Conservation (phyloP, 2,113 vertebrate genomes). For the Irena cyanogastra region DNA sequence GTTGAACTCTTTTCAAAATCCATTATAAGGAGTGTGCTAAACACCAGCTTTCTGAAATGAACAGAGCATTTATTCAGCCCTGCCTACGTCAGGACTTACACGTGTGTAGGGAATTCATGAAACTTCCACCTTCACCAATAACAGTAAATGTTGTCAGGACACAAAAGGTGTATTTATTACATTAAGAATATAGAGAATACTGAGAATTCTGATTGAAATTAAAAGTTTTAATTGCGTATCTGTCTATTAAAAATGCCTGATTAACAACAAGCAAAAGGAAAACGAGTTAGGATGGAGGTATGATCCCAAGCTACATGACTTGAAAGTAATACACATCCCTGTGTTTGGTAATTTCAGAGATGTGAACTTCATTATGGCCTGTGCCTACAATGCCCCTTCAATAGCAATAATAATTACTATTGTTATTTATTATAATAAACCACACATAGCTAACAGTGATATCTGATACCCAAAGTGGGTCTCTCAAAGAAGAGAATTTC, state of each 20-base stretch:
- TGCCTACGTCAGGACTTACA: neutral
- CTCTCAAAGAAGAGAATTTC: neutral
- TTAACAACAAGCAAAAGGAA: neutral
- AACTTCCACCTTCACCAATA: neutral
- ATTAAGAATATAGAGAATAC: neutral
- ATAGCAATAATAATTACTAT: neutral
- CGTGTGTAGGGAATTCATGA: neutral
- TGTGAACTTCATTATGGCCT: neutral
- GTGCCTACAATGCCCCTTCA: neutral
- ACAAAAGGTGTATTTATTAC: neutral
- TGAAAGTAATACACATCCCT: neutral
- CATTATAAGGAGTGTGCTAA: neutral
- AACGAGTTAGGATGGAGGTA: neutral
- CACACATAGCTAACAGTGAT: neutral
- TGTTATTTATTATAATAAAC: neutral
- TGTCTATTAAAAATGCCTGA: neutral
- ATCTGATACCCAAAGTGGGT: neutral
- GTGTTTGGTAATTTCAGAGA: neutral
- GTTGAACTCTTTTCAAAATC: constrained; percentile 46
- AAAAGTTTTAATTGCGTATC: neutral
- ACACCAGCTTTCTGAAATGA: neutral
- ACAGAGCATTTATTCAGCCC: neutral
- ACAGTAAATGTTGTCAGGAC: neutral
- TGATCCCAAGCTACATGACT: neutral
- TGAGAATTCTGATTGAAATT: neutral